Percentiles rank a stretch among this genome's conserved stretches.
These are phyloP conservation scores for Myodes glareolus DNA, from an alignment of 2,113 vertebrate genomes.

Conservation along the genomic window DNA sequence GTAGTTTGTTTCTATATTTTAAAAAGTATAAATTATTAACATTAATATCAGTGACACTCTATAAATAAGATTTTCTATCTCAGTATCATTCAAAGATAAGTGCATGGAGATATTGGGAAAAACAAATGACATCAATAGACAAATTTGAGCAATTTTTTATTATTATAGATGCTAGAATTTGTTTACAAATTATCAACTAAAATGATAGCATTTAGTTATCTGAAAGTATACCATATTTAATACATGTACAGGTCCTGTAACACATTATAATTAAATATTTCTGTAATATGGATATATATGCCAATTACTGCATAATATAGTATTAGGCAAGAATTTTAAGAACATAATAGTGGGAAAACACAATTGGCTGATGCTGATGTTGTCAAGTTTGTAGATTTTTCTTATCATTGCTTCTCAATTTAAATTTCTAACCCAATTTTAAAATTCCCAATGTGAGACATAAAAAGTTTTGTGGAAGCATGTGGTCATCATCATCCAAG, in stretches of 20 bases:
- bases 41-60: not conserved
- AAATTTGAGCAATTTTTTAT: conserved; percentile 45
- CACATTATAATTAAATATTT: not conserved
- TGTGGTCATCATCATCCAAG: not conserved
- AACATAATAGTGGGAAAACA: not conserved
- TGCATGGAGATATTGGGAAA: not conserved
- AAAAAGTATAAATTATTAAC: not conserved
- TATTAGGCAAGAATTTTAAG: not conserved
- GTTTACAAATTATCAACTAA: conserved; percentile 39
- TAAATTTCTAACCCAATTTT: not conserved
- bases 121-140: not conserved
- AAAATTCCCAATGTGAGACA: not conserved
- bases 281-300: not conserved
- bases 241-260: conserved; percentile 8
- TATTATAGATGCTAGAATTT: conserved; percentile 9
- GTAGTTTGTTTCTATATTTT: not conserved
- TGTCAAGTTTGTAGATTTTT: not conserved
- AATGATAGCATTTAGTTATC: not conserved
- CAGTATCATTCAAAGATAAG: conserved; percentile 1
- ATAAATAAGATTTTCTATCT: not conserved
- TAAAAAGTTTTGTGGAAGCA: not conserved
- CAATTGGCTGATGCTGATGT: not conserved
- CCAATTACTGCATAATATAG: not conserved
- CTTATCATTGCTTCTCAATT: not conserved
- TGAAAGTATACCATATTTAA: not conserved